A percentile compares a stretch with the other conserved stretches of the same genome.
Evolutionary conservation across 1,140 invertebrate species (phyloP).

Genomic region (Heliothis virescens): DNA sequence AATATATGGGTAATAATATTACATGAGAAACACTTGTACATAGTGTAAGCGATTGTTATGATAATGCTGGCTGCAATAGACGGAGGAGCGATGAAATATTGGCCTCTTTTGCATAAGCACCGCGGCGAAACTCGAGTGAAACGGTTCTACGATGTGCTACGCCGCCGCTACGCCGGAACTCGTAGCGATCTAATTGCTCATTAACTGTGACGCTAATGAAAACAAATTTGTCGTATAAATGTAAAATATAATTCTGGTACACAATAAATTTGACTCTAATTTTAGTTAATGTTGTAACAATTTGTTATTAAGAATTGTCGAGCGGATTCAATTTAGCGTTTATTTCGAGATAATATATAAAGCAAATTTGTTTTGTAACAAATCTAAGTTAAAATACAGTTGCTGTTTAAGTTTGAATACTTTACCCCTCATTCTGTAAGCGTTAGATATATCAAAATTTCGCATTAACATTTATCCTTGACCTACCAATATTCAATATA

Average conservation of each 20-base stretch:
- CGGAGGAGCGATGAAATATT: slow-evolving; percentile 82
- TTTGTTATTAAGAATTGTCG: slow-evolving; percentile 12
- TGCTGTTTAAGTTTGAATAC: background rate
- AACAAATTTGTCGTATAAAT: slow-evolving; percentile 59
- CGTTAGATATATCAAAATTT: background rate
- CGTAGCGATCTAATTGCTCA: slow-evolving; percentile 77
- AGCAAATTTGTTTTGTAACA: background rate
- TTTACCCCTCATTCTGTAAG: background rate
- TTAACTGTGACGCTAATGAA: slow-evolving; percentile 68
- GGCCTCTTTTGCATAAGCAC: slow-evolving; percentile 83
- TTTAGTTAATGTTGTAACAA: slow-evolving; percentile 43
- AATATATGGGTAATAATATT: slow-evolving; percentile 18
- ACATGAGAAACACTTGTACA: slow-evolving; percentile 57
- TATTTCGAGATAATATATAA: slow-evolving; percentile 3
- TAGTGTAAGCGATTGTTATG: slow-evolving; percentile 79
- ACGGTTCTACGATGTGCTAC: slow-evolving; percentile 70
- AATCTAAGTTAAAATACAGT: background rate
- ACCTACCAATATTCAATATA: slow-evolving; percentile 18
- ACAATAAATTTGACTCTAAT: slow-evolving; percentile 50
- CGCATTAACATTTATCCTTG: slow-evolving; percentile 32
- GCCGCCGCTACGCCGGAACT: slow-evolving; percentile 67
- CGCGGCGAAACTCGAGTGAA: slow-evolving; percentile 65
- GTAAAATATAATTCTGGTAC: slow-evolving; percentile 52
- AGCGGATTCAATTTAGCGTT: background rate
- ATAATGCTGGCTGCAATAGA: slow-evolving; percentile 81